phyloP scores from a whole-genome alignment of 2,113 vertebrate species.

The Larimichthys crocea region DNA sequence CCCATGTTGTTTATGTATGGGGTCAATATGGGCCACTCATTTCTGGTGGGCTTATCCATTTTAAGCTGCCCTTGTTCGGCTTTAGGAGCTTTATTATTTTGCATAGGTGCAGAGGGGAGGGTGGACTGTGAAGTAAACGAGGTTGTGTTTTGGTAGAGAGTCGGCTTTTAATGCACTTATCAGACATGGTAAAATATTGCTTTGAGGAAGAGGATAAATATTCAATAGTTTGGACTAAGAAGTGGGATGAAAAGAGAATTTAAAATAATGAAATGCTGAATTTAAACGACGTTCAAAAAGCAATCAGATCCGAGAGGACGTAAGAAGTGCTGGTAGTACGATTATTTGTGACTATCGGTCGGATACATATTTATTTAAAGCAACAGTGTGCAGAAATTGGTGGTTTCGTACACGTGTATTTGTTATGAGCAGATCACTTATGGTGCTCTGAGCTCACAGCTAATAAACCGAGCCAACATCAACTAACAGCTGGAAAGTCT shows the following conservation, averaged over 20 bases:
- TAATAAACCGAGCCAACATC: no score
- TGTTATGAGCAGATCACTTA: no score
- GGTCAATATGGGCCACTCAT: slow-evolving; percentile 56
- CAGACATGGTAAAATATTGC: slow-evolving; percentile 37
- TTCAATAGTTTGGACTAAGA: slow-evolving; percentile 13
- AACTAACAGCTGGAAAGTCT: no score
- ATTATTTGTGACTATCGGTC: not conserved
- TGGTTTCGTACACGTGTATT: no score
- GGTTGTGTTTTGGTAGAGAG: slow-evolving; percentile 40
- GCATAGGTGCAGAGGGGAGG: slow-evolving; percentile 34
- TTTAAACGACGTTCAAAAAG: slow-evolving; percentile 22
- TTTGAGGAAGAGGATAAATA: slow-evolving; percentile 46
- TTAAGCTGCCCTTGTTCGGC: slow-evolving; percentile 31
- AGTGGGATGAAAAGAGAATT: slow-evolving; percentile 47
- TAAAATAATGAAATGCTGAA: slow-evolving; percentile 32
- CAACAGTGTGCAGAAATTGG: not conserved
- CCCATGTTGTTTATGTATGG: slow-evolving; percentile 62
- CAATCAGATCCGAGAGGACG: not conserved
- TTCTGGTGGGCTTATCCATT: slow-evolving; percentile 59
- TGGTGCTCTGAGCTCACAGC: no score
- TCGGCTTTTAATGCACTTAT: slow-evolving; percentile 48
- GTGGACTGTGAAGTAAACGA: slow-evolving; percentile 40
- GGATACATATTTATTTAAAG: not conserved
- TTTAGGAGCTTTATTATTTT: slow-evolving; percentile 56
- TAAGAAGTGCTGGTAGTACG: not conserved